A percentile compares a stretch with the other conserved stretches of the same genome.
Evolutionary conservation across 1,140 invertebrate species (phyloP).

Genomic region (Catajapyx aquilonaris): DNA sequence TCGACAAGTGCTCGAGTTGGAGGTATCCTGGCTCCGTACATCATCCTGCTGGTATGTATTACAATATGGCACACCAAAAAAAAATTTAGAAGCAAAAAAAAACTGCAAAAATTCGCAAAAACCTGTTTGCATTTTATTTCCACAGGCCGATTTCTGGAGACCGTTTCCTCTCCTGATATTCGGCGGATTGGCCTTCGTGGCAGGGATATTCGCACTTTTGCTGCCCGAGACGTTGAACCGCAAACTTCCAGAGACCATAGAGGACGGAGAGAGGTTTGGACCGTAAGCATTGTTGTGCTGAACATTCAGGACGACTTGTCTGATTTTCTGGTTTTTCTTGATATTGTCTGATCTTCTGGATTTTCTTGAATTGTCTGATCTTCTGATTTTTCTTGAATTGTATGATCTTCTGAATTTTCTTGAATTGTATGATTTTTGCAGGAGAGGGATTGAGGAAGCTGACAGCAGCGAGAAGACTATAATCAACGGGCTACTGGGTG

Average conservation of each 20-base stretch:
- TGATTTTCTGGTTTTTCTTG: too few species aligned
- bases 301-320: too few species aligned
- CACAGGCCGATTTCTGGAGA: conserved; percentile 30
- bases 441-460: too few species aligned
- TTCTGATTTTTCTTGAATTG: too few species aligned
- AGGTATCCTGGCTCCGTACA: conserved; percentile 49
- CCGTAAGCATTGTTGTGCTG: conserved; percentile 21
- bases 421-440: too few species aligned
- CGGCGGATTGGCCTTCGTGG: conserved; percentile 35
- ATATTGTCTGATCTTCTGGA: too few species aligned
- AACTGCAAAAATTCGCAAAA: not conserved
- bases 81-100: not conserved
- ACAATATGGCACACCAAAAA: too few species aligned
- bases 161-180: conserved; percentile 50
- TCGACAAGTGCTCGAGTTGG: conserved; percentile 56
- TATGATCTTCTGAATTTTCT: too few species aligned
- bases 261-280: conserved; percentile 47
- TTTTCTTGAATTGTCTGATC: too few species aligned
- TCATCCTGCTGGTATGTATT: conserved; percentile 36
- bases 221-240: conserved; percentile 55
- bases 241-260: conserved; percentile 48
- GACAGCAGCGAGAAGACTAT: too few species aligned
- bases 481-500: too few species aligned
- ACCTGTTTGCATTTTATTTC: conserved; percentile 8
- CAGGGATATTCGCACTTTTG: conserved; percentile 39